Evolutionary conservation across 2,113 vertebrate species (phyloP).

Genomic region (Oncorhynchus mykiss): DNA sequence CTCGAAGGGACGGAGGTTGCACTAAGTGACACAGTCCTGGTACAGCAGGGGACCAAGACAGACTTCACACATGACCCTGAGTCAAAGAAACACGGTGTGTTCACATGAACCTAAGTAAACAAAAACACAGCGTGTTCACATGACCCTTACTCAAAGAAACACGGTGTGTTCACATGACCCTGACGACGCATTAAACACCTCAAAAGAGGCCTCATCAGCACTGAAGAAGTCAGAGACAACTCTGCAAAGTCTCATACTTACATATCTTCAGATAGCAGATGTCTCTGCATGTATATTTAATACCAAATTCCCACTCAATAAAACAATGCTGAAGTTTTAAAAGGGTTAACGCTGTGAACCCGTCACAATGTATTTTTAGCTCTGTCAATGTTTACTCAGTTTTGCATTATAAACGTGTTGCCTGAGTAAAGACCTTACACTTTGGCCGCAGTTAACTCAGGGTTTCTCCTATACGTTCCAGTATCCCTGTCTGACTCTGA

Average conservation of each 20-base stretch:
- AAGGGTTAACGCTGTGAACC: not conserved
- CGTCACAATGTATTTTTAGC: not conserved
- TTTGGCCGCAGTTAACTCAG: not conserved
- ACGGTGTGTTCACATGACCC: not conserved
- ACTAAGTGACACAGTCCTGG: not conserved
- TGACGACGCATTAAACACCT: not conserved
- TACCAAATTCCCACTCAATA: not conserved
- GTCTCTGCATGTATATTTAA: not conserved
- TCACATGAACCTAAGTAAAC: too few relatives aligned
- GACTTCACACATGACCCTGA: not conserved
- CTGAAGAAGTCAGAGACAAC: not conserved
- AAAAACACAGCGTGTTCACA: not conserved
- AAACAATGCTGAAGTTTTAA: not conserved
- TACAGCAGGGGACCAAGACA: not conserved
- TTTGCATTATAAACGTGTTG: not conserved
- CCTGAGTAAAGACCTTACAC: not conserved
- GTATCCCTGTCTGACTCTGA: constrained; percentile 26
- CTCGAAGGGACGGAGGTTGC: not conserved
- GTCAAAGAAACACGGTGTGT: not conserved
- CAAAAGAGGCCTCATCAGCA: not conserved
- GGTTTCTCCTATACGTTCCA: constrained; percentile 19
- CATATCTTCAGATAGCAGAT: not conserved
- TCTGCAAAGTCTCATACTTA: not conserved
- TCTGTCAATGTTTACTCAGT: not conserved
- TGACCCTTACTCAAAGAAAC: not conserved